phyloP scores from a whole-genome alignment of 1,140 invertebrate species.

The Drosophila neocordata region DNA sequence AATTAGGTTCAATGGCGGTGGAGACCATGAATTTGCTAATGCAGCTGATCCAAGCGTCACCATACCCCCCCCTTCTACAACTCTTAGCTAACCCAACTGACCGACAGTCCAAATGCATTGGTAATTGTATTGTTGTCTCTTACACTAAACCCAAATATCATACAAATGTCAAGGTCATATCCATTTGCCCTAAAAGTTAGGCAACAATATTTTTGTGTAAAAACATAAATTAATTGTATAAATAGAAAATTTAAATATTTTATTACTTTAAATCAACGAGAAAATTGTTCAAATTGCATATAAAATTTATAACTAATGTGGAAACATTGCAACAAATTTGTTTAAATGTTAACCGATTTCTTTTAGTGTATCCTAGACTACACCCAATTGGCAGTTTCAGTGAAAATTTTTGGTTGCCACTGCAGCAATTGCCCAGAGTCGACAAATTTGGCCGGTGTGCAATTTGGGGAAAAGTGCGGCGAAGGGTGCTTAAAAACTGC shows the following conservation, averaged over 20 bases:
- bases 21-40: constrained; percentile 51
- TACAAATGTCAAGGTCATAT: neutral
- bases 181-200: neutral
- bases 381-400: constrained; percentile 4
- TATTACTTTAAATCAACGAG: no score
- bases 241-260: neutral
- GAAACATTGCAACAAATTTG: no score
- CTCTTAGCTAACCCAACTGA: neutral
- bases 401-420: neutral
- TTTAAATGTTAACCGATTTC: neutral
- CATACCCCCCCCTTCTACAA: neutral
- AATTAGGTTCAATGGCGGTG: constrained; percentile 56
- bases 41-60: constrained; percentile 37
- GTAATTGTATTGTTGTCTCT: constrained; percentile 7
- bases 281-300: no score
- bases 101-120: neutral
- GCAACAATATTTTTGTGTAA: neutral
- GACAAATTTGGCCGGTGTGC: constrained; percentile 8
- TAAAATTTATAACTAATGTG: no score
- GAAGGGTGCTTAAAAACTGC: constrained; percentile 37
- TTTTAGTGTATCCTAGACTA: neutral
- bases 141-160: neutral
- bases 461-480: constrained; percentile 1
- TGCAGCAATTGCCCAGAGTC: constrained; percentile 1
- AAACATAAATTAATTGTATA: no score